Conservation (phyloP, 1,140 invertebrate species). For the Lanistes nyassanus region DNA sequence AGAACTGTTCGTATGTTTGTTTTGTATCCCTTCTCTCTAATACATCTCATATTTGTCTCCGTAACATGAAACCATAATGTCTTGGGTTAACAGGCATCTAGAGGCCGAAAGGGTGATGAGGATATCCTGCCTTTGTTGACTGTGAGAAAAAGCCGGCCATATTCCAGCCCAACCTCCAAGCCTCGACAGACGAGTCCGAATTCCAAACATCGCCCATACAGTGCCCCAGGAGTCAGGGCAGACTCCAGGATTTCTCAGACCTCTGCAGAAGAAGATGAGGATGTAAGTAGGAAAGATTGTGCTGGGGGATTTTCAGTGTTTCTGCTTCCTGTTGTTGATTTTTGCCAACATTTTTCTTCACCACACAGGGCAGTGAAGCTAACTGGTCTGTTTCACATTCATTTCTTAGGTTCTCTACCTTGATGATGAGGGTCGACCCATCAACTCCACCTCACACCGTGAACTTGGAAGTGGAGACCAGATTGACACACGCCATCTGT, state of each 20-base stretch:
- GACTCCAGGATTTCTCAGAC: slow-evolving; percentile 11
- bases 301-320: background rate
- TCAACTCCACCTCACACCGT: slow-evolving; percentile 34
- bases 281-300: slow-evolving; percentile 31
- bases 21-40: background rate
- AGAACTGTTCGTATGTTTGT: background rate
- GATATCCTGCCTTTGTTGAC: slow-evolving; percentile 60
- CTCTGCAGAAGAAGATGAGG: slow-evolving; percentile 32
- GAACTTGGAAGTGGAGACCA: slow-evolving; percentile 23
- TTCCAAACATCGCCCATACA: slow-evolving; percentile 42
- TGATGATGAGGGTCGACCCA: slow-evolving; percentile 51
- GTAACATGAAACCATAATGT: background rate
- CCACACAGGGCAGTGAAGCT: background rate
- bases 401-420: slow-evolving; percentile 51
- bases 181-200: slow-evolving; percentile 10
- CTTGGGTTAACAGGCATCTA: slow-evolving; percentile 38
- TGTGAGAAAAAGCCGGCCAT: slow-evolving; percentile 41
- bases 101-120: slow-evolving; percentile 53
- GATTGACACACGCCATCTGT: slow-evolving; percentile 55
- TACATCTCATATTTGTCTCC: background rate
- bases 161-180: slow-evolving; percentile 33
- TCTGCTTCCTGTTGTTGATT: background rate
- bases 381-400: background rate
- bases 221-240: slow-evolving; percentile 40
- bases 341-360: background rate